A percentile compares a stretch with the other conserved stretches of the same genome.
Conservation (phyloP, 2,888 invertebrate species). For the Agrochola macilenta region DNA sequence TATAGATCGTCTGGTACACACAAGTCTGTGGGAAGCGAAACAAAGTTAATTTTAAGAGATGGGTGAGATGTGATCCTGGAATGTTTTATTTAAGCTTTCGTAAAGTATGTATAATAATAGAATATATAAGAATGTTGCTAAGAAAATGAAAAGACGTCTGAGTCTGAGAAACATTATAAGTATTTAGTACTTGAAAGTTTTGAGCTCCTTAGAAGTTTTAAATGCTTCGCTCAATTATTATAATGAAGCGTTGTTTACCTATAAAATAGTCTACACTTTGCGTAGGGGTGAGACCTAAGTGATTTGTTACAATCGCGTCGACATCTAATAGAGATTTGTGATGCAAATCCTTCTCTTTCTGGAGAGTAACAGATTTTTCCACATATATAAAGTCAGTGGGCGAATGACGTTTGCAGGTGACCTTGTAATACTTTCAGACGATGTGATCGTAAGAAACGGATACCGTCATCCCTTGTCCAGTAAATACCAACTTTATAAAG, state of each 20-base stretch:
- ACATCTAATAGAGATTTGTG: conserved; percentile 37
- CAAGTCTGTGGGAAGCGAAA: conserved; percentile 28
- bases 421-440: conserved; percentile 54
- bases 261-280: conserved; percentile 1
- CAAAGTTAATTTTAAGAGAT: conserved; percentile 34
- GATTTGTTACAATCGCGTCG: conserved; percentile 18
- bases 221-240: conserved; percentile 11
- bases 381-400: conserved; percentile 29
- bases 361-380: conserved; percentile 28
- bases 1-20: conserved; percentile 26
- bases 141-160: conserved; percentile 4
- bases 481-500: conserved; percentile 50
- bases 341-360: neutral
- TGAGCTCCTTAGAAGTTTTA: conserved; percentile 18
- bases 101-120: conserved; percentile 21
- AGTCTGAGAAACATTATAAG: conserved; percentile 8
- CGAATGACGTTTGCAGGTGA: conserved; percentile 31
- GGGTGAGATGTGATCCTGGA: conserved; percentile 19
- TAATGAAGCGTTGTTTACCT: conserved; percentile 2
- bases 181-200: conserved; percentile 38
- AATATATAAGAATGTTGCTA: conserved; percentile 26
- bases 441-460: conserved; percentile 44
- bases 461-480: conserved; percentile 31
- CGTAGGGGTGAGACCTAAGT: neutral
- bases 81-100: conserved; percentile 35